A percentile compares a stretch with the other conserved stretches of the same genome.
Evolutionary conservation across 2,888 invertebrate species (phyloP).

Genomic region (Gasteruption jaculator): DNA sequence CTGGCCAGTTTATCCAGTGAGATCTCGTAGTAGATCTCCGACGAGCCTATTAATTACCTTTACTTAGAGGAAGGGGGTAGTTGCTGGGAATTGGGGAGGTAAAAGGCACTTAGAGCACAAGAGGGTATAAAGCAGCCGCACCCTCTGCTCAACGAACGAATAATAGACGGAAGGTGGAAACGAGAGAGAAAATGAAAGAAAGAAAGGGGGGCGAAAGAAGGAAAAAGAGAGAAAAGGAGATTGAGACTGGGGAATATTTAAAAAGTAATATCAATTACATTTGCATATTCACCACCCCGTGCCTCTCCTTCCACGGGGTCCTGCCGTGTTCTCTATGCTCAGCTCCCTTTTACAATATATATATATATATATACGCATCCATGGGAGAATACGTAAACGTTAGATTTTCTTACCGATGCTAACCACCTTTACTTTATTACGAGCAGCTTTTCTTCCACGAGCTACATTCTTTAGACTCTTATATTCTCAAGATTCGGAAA

Average conservation of each 20-base stretch:
- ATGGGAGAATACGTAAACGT: not conserved
- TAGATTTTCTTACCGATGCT: too few species aligned
- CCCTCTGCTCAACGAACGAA: conserved; percentile 36
- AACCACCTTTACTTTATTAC: too few species aligned
- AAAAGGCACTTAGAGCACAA: conserved; percentile 47
- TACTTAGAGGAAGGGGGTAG: conserved; percentile 25
- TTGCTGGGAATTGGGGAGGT: conserved; percentile 29
- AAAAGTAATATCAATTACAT: conserved; percentile 52
- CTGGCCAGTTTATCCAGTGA: conserved; percentile 32
- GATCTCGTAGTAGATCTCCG: conserved; percentile 37
- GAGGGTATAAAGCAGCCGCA: conserved; percentile 44
- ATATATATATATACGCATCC: too few species aligned
- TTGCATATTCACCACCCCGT: conserved; percentile 45
- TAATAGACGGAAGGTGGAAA: conserved; percentile 42
- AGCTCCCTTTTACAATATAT: too few species aligned
- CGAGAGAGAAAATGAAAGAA: conserved; percentile 18
- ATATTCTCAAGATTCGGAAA: too few species aligned
- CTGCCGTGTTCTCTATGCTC: too few species aligned
- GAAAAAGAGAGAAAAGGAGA: conserved; percentile 16
- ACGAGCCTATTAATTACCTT: conserved; percentile 47
- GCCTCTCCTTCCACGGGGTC: too few species aligned
- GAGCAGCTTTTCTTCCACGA: too few species aligned
- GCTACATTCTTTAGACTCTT: too few species aligned
- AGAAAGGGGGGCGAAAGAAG: conserved; percentile 15
- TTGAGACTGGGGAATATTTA: conserved; percentile 48